Conservation (phyloP, 2,113 vertebrate genomes). For the Scomber colias region DNA sequence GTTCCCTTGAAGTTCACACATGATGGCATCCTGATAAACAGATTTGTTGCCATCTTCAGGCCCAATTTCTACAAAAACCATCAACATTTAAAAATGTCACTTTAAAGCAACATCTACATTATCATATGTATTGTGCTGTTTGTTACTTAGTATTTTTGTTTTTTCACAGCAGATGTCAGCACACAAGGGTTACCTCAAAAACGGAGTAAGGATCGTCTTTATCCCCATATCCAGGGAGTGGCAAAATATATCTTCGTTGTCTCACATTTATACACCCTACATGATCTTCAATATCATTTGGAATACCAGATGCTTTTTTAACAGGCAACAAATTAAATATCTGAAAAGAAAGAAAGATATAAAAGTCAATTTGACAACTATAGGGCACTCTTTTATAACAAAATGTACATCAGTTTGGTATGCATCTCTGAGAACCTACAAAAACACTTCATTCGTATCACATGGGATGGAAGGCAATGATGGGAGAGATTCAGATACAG, state of each 20-base stretch:
- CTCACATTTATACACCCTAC: constrained; percentile 63
- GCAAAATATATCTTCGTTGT: constrained; percentile 39
- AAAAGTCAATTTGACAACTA: too few relatives aligned
- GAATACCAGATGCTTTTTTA: neutral
- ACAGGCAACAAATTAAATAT: constrained; percentile 75
- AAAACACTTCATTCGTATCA: too few relatives aligned
- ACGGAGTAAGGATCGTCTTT: constrained; percentile 27
- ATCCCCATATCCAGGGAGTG: neutral
- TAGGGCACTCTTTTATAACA: too few relatives aligned
- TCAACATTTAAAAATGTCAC: too few relatives aligned
- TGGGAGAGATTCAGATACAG: too few relatives aligned
- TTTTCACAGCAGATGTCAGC: too few relatives aligned
- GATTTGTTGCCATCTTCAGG: constrained; percentile 85
- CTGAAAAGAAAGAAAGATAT: constrained; percentile 45
- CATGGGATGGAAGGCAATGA: too few relatives aligned
- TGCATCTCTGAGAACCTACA: too few relatives aligned
- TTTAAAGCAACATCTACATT: too few relatives aligned
- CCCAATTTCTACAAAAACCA: constrained; percentile 81
- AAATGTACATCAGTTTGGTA: too few relatives aligned
- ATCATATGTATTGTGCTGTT: too few relatives aligned
- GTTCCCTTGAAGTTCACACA: constrained; percentile 62
- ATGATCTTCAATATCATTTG: constrained; percentile 46
- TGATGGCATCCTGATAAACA: constrained; percentile 41
- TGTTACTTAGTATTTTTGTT: too few relatives aligned
- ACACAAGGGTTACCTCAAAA: constrained; percentile 67